phyloP scores from a whole-genome alignment of 2,888 invertebrate species.

The Parnassius smintheus region DNA sequence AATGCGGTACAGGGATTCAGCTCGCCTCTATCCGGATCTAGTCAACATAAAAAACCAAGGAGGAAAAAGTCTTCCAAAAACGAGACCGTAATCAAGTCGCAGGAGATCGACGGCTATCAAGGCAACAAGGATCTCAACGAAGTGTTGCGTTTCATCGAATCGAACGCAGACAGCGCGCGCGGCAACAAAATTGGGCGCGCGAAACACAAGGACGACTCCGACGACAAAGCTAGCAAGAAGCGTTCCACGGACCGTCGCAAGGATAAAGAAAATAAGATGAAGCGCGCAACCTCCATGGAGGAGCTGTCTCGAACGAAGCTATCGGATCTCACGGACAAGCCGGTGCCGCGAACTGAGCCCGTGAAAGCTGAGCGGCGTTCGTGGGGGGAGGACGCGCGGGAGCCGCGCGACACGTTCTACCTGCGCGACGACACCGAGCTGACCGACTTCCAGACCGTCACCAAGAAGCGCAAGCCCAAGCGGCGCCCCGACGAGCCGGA shows the following conservation, averaged over 20 bases:
- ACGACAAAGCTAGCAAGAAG: slow-evolving; percentile 68
- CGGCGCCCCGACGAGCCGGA: slow-evolving; percentile 81
- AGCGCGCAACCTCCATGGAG: slow-evolving; percentile 90
- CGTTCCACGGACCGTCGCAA: slow-evolving; percentile 74
- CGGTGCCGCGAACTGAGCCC: slow-evolving; percentile 80
- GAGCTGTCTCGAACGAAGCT: slow-evolving; percentile 89
- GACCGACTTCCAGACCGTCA: slow-evolving; percentile 91
- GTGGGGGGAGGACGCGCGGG: slow-evolving; percentile 84
- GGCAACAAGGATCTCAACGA: slow-evolving; percentile 89
- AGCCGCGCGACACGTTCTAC: slow-evolving; percentile 31
- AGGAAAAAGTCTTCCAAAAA: slow-evolving; percentile 83
- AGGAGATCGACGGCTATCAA: slow-evolving; percentile 89
- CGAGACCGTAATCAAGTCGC: slow-evolving; percentile 79
- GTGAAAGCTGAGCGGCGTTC: slow-evolving; percentile 77
- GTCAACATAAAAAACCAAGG: slow-evolving; percentile 78
- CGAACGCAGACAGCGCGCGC: slow-evolving; percentile 69
- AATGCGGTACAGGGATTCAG: slow-evolving; percentile 84
- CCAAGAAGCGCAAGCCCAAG: slow-evolving; percentile 90
- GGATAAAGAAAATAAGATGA: slow-evolving; percentile 69
- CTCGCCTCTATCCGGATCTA: slow-evolving; percentile 69
- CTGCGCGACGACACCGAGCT: slow-evolving; percentile 73
- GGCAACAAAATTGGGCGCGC: slow-evolving; percentile 55
- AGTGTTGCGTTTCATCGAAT: slow-evolving; percentile 89
- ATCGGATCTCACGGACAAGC: slow-evolving; percentile 84
- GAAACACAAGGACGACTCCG: slow-evolving; percentile 65